Evolutionary conservation across 2,797 vertebrate species (phyloP).

Genomic region (Oreortyx pictus): DNA sequence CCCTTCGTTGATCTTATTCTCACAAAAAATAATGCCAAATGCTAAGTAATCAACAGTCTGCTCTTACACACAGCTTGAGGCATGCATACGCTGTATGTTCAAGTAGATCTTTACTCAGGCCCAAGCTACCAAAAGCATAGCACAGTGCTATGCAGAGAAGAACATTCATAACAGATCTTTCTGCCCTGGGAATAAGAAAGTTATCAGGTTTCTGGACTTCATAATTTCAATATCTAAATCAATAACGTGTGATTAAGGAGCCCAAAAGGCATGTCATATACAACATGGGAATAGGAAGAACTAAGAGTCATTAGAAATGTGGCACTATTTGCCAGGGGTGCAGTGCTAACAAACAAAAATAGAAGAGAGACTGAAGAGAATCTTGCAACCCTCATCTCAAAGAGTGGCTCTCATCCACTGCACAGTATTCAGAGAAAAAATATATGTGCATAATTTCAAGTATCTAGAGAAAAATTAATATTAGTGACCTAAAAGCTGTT

Average conservation of each 20-base stretch:
- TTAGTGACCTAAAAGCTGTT: not conserved
- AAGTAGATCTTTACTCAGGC: not conserved
- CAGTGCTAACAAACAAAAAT: not conserved
- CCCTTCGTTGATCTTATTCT: not conserved
- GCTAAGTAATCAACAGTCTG: not conserved
- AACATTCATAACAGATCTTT: not conserved
- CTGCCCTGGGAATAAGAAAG: not conserved
- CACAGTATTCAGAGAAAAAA: not conserved
- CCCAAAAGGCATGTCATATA: not conserved
- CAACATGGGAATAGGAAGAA: not conserved
- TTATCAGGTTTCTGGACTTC: not conserved
- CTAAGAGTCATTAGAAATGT: not conserved
- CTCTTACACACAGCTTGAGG: not conserved
- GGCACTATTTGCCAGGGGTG: not conserved
- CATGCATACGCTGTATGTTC: not conserved
- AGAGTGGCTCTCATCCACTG: not conserved
- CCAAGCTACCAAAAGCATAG: not conserved
- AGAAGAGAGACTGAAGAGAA: not conserved
- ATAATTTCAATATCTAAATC: not conserved
- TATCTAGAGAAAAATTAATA: conserved; percentile 7
- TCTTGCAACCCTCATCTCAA: not conserved
- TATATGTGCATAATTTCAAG: not conserved
- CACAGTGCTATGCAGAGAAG: not conserved
- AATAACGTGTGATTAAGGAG: not conserved
- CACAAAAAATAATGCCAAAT: not conserved